Percentiles rank a stretch among this genome's conserved stretches.
Conservation (phyloP, 2,797 vertebrate species). For the Neomorphus geoffroyi region DNA sequence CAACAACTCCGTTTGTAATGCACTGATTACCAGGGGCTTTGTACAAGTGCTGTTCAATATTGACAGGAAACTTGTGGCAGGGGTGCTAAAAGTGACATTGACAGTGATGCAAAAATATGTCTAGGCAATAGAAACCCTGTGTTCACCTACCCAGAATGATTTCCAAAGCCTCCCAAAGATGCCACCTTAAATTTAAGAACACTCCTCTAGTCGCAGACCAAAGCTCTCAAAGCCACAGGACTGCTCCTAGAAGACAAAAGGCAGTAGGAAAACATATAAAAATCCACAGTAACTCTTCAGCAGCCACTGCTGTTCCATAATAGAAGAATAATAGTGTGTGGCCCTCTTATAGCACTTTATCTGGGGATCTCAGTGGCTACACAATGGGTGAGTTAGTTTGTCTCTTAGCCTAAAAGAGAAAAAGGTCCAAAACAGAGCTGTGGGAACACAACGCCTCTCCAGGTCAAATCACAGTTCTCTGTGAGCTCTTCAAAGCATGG, state of each 20-base stretch:
- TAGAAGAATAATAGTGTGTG: neutral
- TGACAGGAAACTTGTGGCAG: neutral
- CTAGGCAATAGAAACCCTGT: neutral
- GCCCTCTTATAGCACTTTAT: slow-evolving; percentile 8
- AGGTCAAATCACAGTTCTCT: neutral
- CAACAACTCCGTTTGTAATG: neutral
- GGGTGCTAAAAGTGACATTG: neutral
- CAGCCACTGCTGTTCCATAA: neutral
- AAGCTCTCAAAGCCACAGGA: slow-evolving; percentile 44
- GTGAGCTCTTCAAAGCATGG: neutral
- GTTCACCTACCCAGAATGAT: neutral
- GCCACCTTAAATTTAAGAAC: slow-evolving; percentile 44
- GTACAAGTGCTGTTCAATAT: neutral
- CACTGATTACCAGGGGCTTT: neutral
- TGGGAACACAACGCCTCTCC: neutral
- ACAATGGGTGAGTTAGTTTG: slow-evolving; percentile 7
- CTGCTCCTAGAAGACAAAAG: slow-evolving; percentile 41
- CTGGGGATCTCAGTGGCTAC: neutral
- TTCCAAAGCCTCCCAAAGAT: neutral
- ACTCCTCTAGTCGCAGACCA: neutral
- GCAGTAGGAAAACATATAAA: slow-evolving; percentile 36
- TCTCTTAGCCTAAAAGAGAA: neutral
- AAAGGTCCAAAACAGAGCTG: slow-evolving; percentile 20
- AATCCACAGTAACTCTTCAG: slow-evolving; percentile 17
- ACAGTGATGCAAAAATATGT: neutral